Evolutionary conservation across 2,113 vertebrate genomes (phyloP).

Genomic region (Pluvianellus socialis): DNA sequence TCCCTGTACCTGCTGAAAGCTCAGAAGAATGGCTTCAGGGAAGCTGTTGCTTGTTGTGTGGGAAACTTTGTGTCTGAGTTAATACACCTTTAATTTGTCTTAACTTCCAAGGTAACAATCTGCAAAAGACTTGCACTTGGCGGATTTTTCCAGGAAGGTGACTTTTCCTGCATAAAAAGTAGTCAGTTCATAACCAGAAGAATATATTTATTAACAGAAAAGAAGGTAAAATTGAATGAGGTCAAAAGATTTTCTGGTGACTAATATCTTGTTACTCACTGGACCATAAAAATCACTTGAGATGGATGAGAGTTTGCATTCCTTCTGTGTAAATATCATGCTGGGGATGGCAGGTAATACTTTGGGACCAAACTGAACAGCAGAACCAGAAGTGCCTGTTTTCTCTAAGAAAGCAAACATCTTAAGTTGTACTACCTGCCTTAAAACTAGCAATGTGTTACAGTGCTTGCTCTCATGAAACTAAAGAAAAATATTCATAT

Average conservation of each 20-base stretch:
- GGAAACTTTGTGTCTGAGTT: neutral
- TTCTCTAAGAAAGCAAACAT: slow-evolving; percentile 22
- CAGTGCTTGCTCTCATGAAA: neutral
- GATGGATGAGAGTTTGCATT: neutral
- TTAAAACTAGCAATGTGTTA: neutral
- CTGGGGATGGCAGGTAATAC: neutral
- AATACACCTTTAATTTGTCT: neutral
- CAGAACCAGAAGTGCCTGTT: slow-evolving; percentile 23
- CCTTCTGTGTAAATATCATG: slow-evolving; percentile 24
- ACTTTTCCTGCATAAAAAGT: neutral
- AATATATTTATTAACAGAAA: slow-evolving; percentile 14
- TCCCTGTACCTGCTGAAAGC: neutral
- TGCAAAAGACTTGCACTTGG: neutral
- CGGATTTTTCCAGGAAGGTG: neutral
- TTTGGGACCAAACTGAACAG: slow-evolving; percentile 4
- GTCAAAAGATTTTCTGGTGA: neutral
- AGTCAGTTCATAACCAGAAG: neutral
- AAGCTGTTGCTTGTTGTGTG: neutral
- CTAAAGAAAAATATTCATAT: neutral
- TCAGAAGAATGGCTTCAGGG: neutral
- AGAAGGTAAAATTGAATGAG: neutral
- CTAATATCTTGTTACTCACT: slow-evolving; percentile 19
- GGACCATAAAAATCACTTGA: slow-evolving; percentile 35
- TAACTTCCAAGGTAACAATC: neutral
- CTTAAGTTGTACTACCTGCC: neutral